Conservation (phyloP, 2,797 vertebrate genomes). For the Pipistrellus nathusii region DNA sequence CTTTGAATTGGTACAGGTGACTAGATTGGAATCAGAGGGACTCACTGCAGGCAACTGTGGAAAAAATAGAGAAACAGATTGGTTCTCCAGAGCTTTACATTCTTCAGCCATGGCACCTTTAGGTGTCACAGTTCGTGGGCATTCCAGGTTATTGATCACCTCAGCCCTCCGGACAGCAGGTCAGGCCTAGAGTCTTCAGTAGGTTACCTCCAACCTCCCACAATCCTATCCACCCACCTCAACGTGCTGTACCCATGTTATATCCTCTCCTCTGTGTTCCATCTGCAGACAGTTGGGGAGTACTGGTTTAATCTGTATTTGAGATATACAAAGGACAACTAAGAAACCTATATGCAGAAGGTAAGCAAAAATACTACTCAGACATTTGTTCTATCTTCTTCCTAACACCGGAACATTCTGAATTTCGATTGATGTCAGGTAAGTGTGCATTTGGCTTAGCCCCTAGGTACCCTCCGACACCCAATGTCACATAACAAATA, state of each 20-base stretch:
- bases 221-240: neutral
- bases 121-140: neutral
- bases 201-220: neutral
- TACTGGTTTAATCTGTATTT: neutral
- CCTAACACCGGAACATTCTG: neutral
- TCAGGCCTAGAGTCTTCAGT: neutral
- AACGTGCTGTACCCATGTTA: no score
- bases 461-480: neutral
- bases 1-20: neutral
- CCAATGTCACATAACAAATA: neutral
- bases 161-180: neutral
- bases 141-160: neutral
- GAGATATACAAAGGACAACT: neutral
- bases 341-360: neutral
- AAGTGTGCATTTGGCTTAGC: neutral
- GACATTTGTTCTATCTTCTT: neutral
- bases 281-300: neutral
- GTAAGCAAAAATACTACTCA: neutral
- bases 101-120: neutral
- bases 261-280: neutral
- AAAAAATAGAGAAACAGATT: neutral
- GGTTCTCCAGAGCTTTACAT: neutral
- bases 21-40: neutral
- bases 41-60: neutral
- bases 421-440: neutral